Evolutionary conservation across 2,113 vertebrate species (phyloP), one percentile per base, ranked within the genome.

Genomic region (Ammodytes marinus): DNA sequence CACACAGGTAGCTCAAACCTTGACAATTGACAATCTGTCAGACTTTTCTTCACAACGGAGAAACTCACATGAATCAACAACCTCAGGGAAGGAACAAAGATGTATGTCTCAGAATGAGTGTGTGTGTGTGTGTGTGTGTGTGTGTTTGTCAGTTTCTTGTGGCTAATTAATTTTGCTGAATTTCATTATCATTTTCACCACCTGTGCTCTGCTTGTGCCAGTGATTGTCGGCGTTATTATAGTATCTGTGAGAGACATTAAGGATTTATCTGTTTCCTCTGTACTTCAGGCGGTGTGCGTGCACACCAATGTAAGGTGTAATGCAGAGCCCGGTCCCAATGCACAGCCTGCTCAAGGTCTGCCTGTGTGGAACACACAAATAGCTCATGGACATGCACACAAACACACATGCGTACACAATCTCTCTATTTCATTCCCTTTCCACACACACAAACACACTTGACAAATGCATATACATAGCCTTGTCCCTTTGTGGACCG

Each of bases 401-500:
- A 39, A 27, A 66, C 17, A 82, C 54, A 79, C 40, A 60, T 46
- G 37, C 55, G 27, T 27, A 66, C 71, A 58, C n/a, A 39, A 27
- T 64, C 58, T 52, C 69, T 69, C 27, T 19, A 27, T 70, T 42
- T 52, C 57, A 17, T 54, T 83, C 59, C 74, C 54, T 82, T 67
- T 86, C 81, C 72, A 74, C 89, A 88, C 80, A 81, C 77, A 79
- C 65, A 90, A 84, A 87, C 81, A 91, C 91, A 87, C 80, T 88
- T 87, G 88, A 92, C 87, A 91, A 86, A 80, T 72, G 82, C 75
- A 72, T 85, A 78, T 71, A 83, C 89, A 87, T 83, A 82, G 83
- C 77, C 61, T 11, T 84, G 87, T 92, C 92, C 94, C 94, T 94
- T 90, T 92, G 93, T 93, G 93, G 86, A 88, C 84, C 69, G 95